Conservation (phyloP, 2,797 vertebrate genomes). For the Podarcis lilfordi region DNA sequence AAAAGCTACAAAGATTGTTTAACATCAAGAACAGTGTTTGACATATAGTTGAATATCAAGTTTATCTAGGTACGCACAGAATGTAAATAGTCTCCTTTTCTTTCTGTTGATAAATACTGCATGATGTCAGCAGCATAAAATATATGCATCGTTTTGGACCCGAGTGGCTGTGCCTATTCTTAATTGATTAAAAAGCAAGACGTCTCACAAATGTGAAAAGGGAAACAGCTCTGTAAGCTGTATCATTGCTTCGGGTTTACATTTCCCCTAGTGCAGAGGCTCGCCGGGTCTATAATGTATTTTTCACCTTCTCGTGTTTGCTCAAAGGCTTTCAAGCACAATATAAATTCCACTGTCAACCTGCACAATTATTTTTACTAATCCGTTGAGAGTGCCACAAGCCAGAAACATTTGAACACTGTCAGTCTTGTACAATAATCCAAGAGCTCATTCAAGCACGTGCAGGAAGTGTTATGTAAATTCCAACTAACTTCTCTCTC, state of each 20-base stretch:
- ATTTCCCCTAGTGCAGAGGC: conserved; percentile 52
- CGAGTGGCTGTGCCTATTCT: conserved; percentile 45
- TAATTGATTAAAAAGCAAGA: conserved; percentile 61
- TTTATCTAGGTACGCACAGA: conserved; percentile 24
- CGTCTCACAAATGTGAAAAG: conserved; percentile 57
- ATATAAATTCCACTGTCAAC: conserved; percentile 73
- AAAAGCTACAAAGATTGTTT: conserved; percentile 26
- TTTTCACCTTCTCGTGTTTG: conserved; percentile 73
- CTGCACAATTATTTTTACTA: conserved; percentile 71
- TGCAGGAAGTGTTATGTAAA: conserved; percentile 69
- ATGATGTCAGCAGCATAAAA: conserved; percentile 33
- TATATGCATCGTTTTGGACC: conserved; percentile 47
- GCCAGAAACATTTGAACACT: conserved; percentile 64
- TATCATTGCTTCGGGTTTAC: conserved; percentile 52
- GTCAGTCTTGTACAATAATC: conserved; percentile 61
- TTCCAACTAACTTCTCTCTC: conserved; percentile 63
- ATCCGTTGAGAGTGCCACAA: conserved; percentile 70
- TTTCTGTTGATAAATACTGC: conserved; percentile 51
- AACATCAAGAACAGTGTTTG: conserved; percentile 31
- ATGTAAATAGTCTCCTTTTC: conserved; percentile 31
- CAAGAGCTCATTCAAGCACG: conserved; percentile 65
- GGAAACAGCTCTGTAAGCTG: conserved; percentile 63
- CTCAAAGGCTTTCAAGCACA: conserved; percentile 71
- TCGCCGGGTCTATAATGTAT: conserved; percentile 63
- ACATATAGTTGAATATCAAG: conserved; percentile 27